Conservation (phyloP, 1,140 invertebrate genomes). For the Monomorium pharaonis region DNA sequence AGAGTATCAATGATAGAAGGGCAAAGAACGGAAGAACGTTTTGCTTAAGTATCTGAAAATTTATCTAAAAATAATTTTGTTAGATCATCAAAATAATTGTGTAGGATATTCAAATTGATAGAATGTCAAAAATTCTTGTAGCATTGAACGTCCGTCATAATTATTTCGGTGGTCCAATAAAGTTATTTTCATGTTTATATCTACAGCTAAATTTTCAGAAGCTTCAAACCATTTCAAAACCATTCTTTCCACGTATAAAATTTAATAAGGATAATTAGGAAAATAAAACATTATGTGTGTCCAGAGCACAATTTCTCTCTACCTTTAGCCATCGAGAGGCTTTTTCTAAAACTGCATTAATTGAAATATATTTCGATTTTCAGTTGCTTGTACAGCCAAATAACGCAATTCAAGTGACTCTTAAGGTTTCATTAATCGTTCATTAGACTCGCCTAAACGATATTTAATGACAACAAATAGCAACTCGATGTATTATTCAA, state of each 20-base stretch:
- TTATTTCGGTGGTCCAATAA: too few species aligned
- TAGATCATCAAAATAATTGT: too few species aligned
- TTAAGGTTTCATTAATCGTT: background rate
- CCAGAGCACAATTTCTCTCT: background rate
- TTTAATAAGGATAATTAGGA: background rate
- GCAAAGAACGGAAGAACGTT: background rate
- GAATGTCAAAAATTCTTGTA: too few species aligned
- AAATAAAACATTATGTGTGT: background rate
- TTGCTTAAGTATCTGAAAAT: too few species aligned
- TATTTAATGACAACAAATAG: conserved; percentile 37
- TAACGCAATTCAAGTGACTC: background rate
- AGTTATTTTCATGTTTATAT: too few species aligned
- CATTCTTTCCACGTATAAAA: background rate
- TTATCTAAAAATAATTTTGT: too few species aligned
- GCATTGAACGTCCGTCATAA: too few species aligned
- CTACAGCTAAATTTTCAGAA: too few species aligned
- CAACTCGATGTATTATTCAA: conserved; percentile 37
- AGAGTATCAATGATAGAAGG: background rate
- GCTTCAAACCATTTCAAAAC: too few species aligned
- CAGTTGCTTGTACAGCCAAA: background rate
- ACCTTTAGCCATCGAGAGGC: background rate
- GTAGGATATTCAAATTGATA: too few species aligned
- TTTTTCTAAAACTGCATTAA: background rate
- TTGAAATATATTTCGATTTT: background rate
- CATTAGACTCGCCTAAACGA: background rate